phyloP scores from a whole-genome alignment of 2,113 vertebrate species.

The Eretmochelys imbricata region DNA sequence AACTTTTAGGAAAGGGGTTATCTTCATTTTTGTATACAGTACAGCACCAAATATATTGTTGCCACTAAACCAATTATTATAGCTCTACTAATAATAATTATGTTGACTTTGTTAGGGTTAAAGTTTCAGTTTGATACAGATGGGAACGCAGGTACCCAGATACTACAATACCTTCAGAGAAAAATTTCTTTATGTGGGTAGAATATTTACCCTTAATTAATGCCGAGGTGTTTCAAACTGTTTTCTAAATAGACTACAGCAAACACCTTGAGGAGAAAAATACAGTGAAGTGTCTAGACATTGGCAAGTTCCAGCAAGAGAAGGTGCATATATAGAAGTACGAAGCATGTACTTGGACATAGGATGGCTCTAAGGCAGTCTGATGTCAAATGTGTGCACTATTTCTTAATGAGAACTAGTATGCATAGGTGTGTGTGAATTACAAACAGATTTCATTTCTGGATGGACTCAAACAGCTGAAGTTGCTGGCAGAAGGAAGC shows the following conservation, averaged over 20 bases:
- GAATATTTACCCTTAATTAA: neutral
- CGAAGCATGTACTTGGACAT: neutral
- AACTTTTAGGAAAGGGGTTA: conserved; percentile 42
- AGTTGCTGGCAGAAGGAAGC: neutral
- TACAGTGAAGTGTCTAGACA: neutral
- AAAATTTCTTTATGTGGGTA: conserved; percentile 55
- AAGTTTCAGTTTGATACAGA: conserved; percentile 62
- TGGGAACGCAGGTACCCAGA: conserved; percentile 54
- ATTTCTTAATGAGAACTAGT: neutral
- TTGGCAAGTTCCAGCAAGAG: neutral
- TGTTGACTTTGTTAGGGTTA: conserved; percentile 55
- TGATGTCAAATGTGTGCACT: neutral
- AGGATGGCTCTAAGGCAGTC: neutral
- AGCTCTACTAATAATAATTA: conserved; percentile 60
- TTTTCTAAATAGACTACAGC: conserved; percentile 1
- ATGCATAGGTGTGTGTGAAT: neutral
- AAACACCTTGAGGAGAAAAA: neutral
- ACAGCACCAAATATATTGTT: conserved; percentile 54
- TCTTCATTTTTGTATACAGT: conserved; percentile 34
- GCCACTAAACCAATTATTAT: conserved; percentile 55
- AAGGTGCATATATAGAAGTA: neutral
- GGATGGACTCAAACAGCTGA: neutral
- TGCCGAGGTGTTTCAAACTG: conserved; percentile 1
- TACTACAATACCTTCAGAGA: conserved; percentile 37
- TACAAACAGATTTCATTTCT: neutral